These are phyloP conservation scores for Eunapius fragilis DNA, from an alignment of 37 sponge, comb jelly and placozoan genomes.

Conservation along the genomic window DNA sequence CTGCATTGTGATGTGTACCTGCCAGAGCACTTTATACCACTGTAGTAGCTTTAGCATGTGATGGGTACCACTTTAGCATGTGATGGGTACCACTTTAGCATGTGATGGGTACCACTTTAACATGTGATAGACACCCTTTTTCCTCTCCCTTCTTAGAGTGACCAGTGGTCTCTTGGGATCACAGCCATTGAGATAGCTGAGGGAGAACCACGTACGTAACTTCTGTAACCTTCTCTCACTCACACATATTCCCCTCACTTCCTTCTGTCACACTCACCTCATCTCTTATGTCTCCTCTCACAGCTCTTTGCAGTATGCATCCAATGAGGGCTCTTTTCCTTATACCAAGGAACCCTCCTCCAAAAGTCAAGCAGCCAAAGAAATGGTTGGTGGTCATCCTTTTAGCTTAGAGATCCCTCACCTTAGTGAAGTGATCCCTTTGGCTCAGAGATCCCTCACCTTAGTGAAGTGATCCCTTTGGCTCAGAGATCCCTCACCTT, in stretches of 20 bases:
- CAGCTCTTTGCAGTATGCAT: conserved; percentile 97
- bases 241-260: not conserved
- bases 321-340: conserved; percentile 98
- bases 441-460: too few relatives aligned
- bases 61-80: too few relatives aligned
- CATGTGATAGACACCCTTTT: not conserved
- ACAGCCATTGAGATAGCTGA: conserved; percentile 97
- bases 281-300: not conserved
- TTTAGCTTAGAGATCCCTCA: too few relatives aligned
- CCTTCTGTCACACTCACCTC: conserved; percentile 1
- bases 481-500: too few relatives aligned
- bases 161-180: conserved; percentile 98
- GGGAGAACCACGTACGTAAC: conserved; percentile 82
- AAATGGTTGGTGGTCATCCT: conserved; percentile 70
- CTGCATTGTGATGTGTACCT: too few relatives aligned
- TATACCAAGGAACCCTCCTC: conserved; percentile 93
- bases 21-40: too few relatives aligned
- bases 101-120: too few relatives aligned
- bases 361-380: conserved; percentile 85
- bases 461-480: too few relatives aligned
- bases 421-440: too few relatives aligned
- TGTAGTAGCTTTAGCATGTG: too few relatives aligned
- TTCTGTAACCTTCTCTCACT: not conserved
- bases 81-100: too few relatives aligned
- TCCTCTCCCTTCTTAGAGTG: conserved; percentile 66